Percentiles rank a stretch among this genome's conserved stretches.
Evolutionary conservation across 2,888 invertebrate genomes (phyloP).

Genomic region (Chrysolina americana): DNA sequence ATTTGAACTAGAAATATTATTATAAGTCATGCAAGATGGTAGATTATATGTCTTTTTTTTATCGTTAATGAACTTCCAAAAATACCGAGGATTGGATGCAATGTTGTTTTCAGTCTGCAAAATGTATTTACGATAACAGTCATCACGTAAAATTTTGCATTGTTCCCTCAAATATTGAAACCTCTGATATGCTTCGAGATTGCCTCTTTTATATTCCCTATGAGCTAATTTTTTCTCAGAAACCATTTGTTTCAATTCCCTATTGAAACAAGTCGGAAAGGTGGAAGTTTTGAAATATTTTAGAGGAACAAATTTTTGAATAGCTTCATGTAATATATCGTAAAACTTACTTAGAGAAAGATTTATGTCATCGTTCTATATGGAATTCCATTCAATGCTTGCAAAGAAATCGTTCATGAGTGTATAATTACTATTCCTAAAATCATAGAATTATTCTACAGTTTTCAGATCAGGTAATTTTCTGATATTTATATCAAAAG

Average conservation of each 20-base stretch:
- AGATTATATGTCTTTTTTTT: constrained; percentile 20
- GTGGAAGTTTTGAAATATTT: constrained; percentile 23
- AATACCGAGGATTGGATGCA: constrained; percentile 17
- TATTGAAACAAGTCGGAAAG: constrained; percentile 22
- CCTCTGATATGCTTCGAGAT: constrained; percentile 14
- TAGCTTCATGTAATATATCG: constrained; percentile 6
- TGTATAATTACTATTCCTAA: constrained; percentile 21
- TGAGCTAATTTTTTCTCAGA: constrained; percentile 24
- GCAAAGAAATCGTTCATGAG: constrained; percentile 24
- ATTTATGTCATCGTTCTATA: constrained; percentile 20
- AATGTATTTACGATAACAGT: constrained; percentile 26
- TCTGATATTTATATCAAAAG: constrained; percentile 14
- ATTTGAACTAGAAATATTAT: constrained; percentile 16
- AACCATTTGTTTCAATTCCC: constrained; percentile 20
- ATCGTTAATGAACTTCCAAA: constrained; percentile 4
- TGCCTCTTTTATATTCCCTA: constrained; percentile 25
- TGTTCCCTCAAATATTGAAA: constrained; percentile 22
- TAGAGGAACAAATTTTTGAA: constrained; percentile 20
- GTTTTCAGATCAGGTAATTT: constrained; percentile 22
- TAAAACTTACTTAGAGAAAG: constrained; percentile 10
- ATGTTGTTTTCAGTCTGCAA: constrained; percentile 21
- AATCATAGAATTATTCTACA: constrained; percentile 11
- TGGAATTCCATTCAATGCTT: constrained; percentile 13
- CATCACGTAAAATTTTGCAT: constrained; percentile 11
- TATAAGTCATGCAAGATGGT: constrained; percentile 16